These are phyloP conservation scores for Cephalopachus bancanus DNA, from an alignment of 2,797 vertebrate genomes.

Conservation along the genomic window DNA sequence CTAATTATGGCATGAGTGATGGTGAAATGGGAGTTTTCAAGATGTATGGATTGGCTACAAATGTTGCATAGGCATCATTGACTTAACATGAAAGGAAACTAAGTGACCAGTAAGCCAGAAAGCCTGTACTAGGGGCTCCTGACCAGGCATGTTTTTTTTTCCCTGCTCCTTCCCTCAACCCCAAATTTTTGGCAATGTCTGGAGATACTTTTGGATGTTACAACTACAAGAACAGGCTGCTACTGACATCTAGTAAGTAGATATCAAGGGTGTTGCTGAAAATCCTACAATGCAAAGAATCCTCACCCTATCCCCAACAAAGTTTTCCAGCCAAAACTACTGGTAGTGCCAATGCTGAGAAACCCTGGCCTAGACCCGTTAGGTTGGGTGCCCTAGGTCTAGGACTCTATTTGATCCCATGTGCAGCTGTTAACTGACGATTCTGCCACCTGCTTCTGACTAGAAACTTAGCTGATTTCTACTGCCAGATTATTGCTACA, in stretches of 20 bases:
- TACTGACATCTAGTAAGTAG: neutral
- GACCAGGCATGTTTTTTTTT: neutral
- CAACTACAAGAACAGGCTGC: neutral
- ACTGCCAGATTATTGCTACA: neutral
- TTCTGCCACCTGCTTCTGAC: neutral
- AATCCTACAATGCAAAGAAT: neutral
- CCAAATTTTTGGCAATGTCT: neutral
- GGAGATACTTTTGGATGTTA: neutral
- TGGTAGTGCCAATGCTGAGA: neutral
- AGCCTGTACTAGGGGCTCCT: neutral
- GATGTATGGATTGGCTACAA: neutral
- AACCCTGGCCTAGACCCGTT: neutral
- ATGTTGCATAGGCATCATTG: neutral
- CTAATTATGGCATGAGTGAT: constrained; percentile 48
- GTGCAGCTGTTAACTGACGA: neutral
- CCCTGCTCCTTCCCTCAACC: too few relatives aligned
- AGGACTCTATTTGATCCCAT: constrained; percentile 8
- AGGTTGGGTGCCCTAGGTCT: neutral
- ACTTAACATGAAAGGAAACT: neutral
- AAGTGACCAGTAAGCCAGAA: neutral
- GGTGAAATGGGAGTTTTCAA: constrained; percentile 40
- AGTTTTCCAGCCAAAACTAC: neutral
- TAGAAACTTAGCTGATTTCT: constrained; percentile 43
- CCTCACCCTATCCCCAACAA: neutral
- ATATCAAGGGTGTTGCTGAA: neutral